Percentiles rank a stretch among this genome's conserved stretches.
Evolutionary conservation across 2,113 vertebrate species (phyloP).

Genomic region (Pluvianellus socialis): DNA sequence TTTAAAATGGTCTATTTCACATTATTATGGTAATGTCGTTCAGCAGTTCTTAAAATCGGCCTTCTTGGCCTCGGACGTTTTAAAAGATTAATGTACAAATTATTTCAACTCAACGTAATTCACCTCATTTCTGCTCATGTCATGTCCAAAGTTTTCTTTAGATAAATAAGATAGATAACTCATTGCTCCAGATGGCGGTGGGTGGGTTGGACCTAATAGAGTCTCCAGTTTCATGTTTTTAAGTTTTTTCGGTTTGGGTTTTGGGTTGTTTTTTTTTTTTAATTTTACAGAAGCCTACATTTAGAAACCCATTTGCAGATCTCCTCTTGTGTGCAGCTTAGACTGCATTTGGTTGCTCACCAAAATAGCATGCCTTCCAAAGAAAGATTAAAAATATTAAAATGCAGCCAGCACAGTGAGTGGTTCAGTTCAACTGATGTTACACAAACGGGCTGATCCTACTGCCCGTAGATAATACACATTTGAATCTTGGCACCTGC

Average conservation of each 20-base stretch:
- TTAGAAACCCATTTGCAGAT: slow-evolving; percentile 50
- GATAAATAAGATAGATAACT: slow-evolving; percentile 10
- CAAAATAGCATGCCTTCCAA: slow-evolving; percentile 48
- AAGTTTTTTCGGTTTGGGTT: not conserved
- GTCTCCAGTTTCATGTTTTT: slow-evolving; percentile 23
- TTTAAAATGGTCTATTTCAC: slow-evolving; percentile 35
- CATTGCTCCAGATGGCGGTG: slow-evolving; percentile 44
- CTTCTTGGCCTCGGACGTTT: slow-evolving; percentile 21
- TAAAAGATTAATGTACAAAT: slow-evolving; percentile 15
- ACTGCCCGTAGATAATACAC: not conserved
- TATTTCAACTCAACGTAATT: slow-evolving; percentile 12
- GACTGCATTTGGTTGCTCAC: slow-evolving; percentile 33
- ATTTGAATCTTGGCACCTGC: slow-evolving; percentile 53
- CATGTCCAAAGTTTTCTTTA: slow-evolving; percentile 49
- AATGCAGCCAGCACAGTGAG: slow-evolving; percentile 25
- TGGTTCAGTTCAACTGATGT: slow-evolving; percentile 3
- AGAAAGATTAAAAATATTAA: slow-evolving; percentile 55
- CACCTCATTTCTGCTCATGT: slow-evolving; percentile 29
- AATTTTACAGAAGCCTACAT: slow-evolving; percentile 41
- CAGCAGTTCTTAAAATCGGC: slow-evolving; percentile 7
- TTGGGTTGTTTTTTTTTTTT: not conserved
- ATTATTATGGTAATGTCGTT: slow-evolving; percentile 25
- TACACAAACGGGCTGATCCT: not conserved
- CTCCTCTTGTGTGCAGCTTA: slow-evolving; percentile 38
- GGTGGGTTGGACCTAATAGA: slow-evolving; percentile 50